Evolutionary conservation across 2,113 vertebrate species (phyloP).

Genomic region (Sitta europaea): DNA sequence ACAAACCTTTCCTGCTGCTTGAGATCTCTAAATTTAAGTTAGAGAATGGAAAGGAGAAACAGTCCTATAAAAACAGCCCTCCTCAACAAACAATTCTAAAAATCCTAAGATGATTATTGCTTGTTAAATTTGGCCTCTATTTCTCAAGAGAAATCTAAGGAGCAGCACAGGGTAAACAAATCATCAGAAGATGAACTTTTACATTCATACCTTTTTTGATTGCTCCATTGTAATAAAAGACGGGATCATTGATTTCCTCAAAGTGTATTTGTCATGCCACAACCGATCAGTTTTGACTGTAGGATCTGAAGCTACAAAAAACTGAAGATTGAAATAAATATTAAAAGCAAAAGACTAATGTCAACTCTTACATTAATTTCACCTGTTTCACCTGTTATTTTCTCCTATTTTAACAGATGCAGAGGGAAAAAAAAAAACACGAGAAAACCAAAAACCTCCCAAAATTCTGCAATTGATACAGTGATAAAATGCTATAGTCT

Average conservation of each 20-base stretch:
- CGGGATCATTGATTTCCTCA: slow-evolving; percentile 97
- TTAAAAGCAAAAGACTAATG: neutral
- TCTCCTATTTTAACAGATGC: slow-evolving; percentile 20
- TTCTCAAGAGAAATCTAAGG: neutral
- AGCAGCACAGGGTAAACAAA: neutral
- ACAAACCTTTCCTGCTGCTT: neutral
- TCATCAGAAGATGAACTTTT: neutral
- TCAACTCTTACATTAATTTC: too few species aligned
- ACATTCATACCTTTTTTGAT: slow-evolving; percentile 84
- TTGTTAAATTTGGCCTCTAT: neutral
- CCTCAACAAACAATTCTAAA: neutral
- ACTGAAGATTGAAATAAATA: slow-evolving; percentile 70
- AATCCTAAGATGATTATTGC: neutral
- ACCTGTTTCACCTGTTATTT: neutral
- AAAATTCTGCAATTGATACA: neutral
- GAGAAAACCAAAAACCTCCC: neutral
- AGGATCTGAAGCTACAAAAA: slow-evolving; percentile 97
- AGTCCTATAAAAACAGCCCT: neutral
- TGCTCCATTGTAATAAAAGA: slow-evolving; percentile 98
- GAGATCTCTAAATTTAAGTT: neutral
- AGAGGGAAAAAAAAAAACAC: neutral
- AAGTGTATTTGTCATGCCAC: slow-evolving; percentile 97
- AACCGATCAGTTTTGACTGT: slow-evolving; percentile 94
- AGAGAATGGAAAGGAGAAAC: neutral
- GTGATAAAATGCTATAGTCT: slow-evolving; percentile 29